Conservation (phyloP, 2,888 invertebrate genomes). For the Seira sanloemensis region DNA sequence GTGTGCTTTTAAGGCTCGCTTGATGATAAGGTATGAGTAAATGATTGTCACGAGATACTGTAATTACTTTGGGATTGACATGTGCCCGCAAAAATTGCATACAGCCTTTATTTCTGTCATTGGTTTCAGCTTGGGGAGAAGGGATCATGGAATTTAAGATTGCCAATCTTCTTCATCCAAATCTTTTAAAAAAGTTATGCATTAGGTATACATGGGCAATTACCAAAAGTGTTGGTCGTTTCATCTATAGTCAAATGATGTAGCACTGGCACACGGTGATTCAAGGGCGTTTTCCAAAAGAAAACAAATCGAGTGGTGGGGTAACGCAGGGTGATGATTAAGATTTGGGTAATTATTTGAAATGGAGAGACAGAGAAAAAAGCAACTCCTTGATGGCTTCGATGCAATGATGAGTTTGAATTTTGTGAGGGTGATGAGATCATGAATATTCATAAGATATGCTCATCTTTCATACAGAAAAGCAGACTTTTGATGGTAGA, state of each 20-base stretch:
- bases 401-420: not conserved
- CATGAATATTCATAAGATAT: slow-evolving; percentile 8
- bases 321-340: slow-evolving; percentile 22
- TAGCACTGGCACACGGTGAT: not conserved
- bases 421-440: not conserved
- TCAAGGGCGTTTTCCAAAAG: slow-evolving; percentile 32
- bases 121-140: not conserved
- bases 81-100: slow-evolving; percentile 24
- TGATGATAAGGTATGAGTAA: slow-evolving; percentile 37
- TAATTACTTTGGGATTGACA: slow-evolving; percentile 53
- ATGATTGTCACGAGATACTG: slow-evolving; percentile 60
- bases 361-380: slow-evolving; percentile 31
- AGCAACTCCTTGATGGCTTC: not conserved
- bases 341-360: slow-evolving; percentile 43
- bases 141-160: not conserved
- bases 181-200: no score
- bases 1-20: not conserved
- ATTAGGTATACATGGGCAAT: not conserved
- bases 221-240: not conserved
- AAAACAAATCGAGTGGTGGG: slow-evolving; percentile 8
- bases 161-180: not conserved
- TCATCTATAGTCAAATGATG: slow-evolving; percentile 26
- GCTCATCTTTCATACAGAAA: not conserved
- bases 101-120: not conserved
- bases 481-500: not conserved